Evolutionary conservation across 2,113 vertebrate genomes (phyloP), one percentile per base, ranked within the genome.

Genomic region (Pristiophorus japonicus): DNA sequence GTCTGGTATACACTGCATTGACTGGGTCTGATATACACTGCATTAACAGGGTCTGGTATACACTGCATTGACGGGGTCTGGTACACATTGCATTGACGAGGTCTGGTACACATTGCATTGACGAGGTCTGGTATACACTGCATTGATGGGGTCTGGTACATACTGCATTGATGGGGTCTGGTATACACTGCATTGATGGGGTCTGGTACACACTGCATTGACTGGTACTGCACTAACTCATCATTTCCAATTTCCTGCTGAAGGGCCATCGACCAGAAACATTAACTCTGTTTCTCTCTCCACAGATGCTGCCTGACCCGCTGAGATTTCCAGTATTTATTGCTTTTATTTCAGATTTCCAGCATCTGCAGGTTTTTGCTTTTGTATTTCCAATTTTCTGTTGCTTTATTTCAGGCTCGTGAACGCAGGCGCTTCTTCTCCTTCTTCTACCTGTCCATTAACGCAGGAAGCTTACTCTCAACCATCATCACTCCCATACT

Each of bases 371-470:
- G 51, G 1, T 2, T 51, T 51, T 51, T 51, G 51, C 51, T 51
- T 51, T 51, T 51, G 51, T 6, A 47, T 20, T 62, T 63, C 3
- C 62, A 38, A 93, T 24, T 67, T 66, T 96, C 92, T 96, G 95
- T 96, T 97, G 24, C 96, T 87, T 97, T 96, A 67, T 97, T 98
- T 96, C 97, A 99, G 99, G 96, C 85, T n/a, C 97, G 97, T 0
- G 98, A 99, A 96, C 98, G 99, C 96, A 98, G 97, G 96, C 99
- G 98, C 96, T 99, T 99, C 97, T 99, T 99, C 97, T 99, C 99
- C 92, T 98, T 99, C 96, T 99, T 99, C 98, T 99, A 99, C 97
- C 98, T 99, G 97, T 97, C 99, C 27, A 99, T 99, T 97, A 99
- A 99, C 91, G 98, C 98, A 95, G 99, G 99, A 95, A 99, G 99